These are phyloP conservation scores for Meloe dianella DNA, from an alignment of 2,888 invertebrate species.

Conservation along the genomic window DNA sequence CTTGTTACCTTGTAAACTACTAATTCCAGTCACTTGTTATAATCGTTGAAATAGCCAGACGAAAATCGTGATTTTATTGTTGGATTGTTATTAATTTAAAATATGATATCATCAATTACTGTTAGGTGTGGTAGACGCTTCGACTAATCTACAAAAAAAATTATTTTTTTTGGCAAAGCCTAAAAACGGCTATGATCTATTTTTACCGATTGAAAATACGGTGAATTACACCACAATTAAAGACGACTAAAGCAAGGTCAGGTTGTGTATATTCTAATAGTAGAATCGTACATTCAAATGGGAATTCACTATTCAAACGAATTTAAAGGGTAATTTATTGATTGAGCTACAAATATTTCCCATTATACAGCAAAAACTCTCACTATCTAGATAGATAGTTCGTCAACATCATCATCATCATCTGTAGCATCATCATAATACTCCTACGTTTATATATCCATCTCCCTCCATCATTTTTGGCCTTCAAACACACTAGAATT, in stretches of 20 bases:
- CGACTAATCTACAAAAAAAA: no score
- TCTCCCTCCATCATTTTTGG: slow-evolving; percentile 2
- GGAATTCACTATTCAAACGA: background rate
- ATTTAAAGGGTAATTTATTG: background rate
- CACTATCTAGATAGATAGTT: no score
- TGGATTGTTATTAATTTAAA: background rate
- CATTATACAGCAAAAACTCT: background rate
- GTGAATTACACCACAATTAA: background rate
- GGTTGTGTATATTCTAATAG: background rate
- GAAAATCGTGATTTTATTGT: background rate
- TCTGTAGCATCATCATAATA: background rate
- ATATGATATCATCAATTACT: background rate
- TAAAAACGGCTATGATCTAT: no score
- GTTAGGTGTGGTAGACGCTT: background rate
- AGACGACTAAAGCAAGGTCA: background rate
- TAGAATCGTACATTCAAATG: background rate
- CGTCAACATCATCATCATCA: no score
- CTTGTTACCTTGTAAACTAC: slow-evolving; percentile 1
- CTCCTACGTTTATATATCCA: background rate
- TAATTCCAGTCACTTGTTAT: background rate
- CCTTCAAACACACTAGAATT: slow-evolving; percentile 2
- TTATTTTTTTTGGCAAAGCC: no score
- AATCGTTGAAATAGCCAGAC: background rate
- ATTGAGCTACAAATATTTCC: background rate
- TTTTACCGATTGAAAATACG: no score